Conservation (phyloP, 2,888 invertebrate species). For the Clitarchus hookeri region DNA sequence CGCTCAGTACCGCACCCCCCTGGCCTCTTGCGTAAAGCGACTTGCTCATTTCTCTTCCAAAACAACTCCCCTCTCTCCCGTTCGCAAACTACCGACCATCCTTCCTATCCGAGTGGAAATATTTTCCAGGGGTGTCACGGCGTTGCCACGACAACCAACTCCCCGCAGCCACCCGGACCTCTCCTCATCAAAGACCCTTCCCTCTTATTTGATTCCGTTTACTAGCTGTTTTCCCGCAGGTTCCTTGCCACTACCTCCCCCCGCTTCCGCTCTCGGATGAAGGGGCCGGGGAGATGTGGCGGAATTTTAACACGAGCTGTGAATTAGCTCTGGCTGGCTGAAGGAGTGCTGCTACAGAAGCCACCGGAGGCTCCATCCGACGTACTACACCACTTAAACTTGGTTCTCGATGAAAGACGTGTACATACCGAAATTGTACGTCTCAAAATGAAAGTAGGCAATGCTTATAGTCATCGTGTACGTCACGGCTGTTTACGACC, state of each 20-base stretch:
- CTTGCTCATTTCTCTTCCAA: conserved; percentile 9
- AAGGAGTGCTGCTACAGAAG: not conserved
- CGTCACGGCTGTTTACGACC: too few relatives aligned
- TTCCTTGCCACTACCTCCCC: not conserved
- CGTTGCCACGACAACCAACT: conserved; percentile 14
- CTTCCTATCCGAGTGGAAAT: conserved; percentile 8
- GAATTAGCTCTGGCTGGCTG: conserved; percentile 10
- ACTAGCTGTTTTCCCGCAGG: conserved; percentile 19
- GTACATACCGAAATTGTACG: too few relatives aligned
- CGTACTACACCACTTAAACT: too few relatives aligned
- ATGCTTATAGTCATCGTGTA: too few relatives aligned
- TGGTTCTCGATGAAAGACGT: too few relatives aligned
- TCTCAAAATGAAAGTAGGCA: too few relatives aligned
- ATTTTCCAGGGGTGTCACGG: conserved; percentile 14
- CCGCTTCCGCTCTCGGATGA: not conserved
- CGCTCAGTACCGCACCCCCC: not conserved
- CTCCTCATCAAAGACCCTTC: not conserved
- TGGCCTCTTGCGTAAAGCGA: not conserved
- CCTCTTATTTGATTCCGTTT: conserved; percentile 16
- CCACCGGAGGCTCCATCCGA: too few relatives aligned
- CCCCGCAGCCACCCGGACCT: not conserved
- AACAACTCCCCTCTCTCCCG: not conserved
- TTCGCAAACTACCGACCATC: not conserved
- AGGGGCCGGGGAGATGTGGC: not conserved
- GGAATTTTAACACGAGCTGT: not conserved